Base-by-base conservation (phyloP, 1,140 invertebrate genomes). In the Thaumetopoea pityocampa region DNA sequence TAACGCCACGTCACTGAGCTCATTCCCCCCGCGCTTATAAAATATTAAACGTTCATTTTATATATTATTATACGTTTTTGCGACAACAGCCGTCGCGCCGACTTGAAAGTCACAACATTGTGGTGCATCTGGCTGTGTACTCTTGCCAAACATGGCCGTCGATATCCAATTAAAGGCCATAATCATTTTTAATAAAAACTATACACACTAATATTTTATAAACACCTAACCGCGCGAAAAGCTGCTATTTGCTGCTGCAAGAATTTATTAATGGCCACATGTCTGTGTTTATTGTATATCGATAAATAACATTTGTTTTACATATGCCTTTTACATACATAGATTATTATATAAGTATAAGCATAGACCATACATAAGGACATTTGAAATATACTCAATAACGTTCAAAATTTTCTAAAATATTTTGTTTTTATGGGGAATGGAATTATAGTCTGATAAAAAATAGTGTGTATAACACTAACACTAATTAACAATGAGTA, bases 11-110 rank as follows among this genome's bases (percentile, higher is more conserved):
- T 40, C 26, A 40, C 36, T 40, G 36, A 27, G 26, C 36, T 3
- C 36, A 17, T 29, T 29, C 23, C 17, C 26, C 36, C 29, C 17
- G 26, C 10, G 16, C 4, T 17, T 19, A 40, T 29, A 40, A 29
- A 40, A 40, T 40, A 29, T 40, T 40, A 40, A 40, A 29, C 18
- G 26, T n/a, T 12, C 18, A 40, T 20, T 40, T 40, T 36, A 36
- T 36, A 20, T 40, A 40, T 40, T 27, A 16, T 38, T 12, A 26
- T 18, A 10, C 7, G 36, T 18, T n/a, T n/a, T n/a, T n/a, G n/a
- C n/a, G 26, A 38, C 36, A 19, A 19, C 15, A 24, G 10, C 9
- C 14, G 16, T 8, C 16, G n/a, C 4, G 9, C 18, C n/a, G 11
- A 20, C 5, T 9, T 8, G 10, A 20, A 35, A 36, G 18, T 37